Conservation (phyloP, 2,797 vertebrate genomes). For the Spondyliosoma cantharus region DNA sequence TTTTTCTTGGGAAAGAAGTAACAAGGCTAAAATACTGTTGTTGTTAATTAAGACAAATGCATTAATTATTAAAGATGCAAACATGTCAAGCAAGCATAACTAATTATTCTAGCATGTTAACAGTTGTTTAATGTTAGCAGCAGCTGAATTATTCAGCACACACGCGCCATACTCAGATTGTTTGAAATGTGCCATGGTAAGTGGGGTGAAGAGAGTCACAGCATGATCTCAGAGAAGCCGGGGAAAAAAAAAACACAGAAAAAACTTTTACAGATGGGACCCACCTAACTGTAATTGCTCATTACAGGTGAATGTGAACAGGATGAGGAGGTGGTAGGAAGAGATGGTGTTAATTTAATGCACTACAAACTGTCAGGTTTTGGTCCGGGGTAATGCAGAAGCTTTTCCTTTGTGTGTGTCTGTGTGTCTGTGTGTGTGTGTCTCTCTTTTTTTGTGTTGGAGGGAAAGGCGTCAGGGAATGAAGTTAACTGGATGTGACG, state of each 20-base stretch:
- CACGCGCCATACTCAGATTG: slow-evolving; percentile 91
- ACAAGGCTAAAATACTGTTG: slow-evolving; percentile 93
- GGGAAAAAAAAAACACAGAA: slow-evolving; percentile 42
- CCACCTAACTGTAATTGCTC: slow-evolving; percentile 70
- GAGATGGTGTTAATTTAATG: slow-evolving; percentile 69
- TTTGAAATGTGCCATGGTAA: slow-evolving; percentile 88
- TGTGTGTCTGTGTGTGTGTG: neutral
- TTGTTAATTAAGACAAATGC: slow-evolving; percentile 99
- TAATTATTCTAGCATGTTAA: slow-evolving; percentile 99
- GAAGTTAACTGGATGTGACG: slow-evolving; percentile 84
- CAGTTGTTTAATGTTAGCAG: slow-evolving; percentile 99
- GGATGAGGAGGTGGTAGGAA: slow-evolving; percentile 53
- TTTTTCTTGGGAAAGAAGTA: slow-evolving; percentile 92
- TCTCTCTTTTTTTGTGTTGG: slow-evolving; percentile 42
- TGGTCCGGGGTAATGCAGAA: slow-evolving; percentile 49
- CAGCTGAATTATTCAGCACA: slow-evolving; percentile 99
- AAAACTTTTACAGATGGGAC: slow-evolving; percentile 68
- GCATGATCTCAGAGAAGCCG: slow-evolving; percentile 58
- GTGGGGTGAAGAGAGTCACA: slow-evolving; percentile 73
- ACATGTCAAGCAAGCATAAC: slow-evolving; percentile 99
- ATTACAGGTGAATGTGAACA: slow-evolving; percentile 71
- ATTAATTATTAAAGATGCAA: slow-evolving; percentile 99
- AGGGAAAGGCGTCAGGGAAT: slow-evolving; percentile 67
- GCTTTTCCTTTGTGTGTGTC: slow-evolving; percentile 8
- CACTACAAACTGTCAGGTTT: slow-evolving; percentile 65